A percentile compares a stretch with the other conserved stretches of the same genome.
Conservation (phyloP, 2,113 vertebrate species). For the Eleginops maclovinus region DNA sequence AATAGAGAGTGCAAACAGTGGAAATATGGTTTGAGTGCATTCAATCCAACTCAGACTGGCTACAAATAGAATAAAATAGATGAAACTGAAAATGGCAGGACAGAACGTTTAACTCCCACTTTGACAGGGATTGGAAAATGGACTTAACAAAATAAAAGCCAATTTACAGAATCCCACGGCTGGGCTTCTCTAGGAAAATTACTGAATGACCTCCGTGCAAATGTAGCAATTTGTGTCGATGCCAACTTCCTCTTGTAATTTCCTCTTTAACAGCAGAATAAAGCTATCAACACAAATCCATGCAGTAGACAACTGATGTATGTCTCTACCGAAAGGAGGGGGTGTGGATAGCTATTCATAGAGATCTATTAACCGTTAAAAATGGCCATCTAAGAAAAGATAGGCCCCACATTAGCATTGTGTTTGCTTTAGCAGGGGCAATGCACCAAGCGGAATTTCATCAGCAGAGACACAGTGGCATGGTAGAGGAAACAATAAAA, state of each 20-base stretch:
- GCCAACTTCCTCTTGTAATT: slow-evolving; percentile 41
- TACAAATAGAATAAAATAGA: slow-evolving; percentile 52
- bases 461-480: slow-evolving; percentile 45
- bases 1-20: neutral
- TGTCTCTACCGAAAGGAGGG: slow-evolving; percentile 1
- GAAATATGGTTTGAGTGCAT: slow-evolving; percentile 21
- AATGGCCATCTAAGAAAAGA: slow-evolving; percentile 36
- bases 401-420: slow-evolving; percentile 18
- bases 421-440: slow-evolving; percentile 34
- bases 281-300: slow-evolving; percentile 18
- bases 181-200: slow-evolving; percentile 27
- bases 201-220: slow-evolving; percentile 29
- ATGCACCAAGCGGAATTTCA: slow-evolving; percentile 53
- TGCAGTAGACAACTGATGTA: slow-evolving; percentile 10
- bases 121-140: slow-evolving; percentile 22
- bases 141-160: slow-evolving; percentile 46
- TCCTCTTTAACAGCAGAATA: slow-evolving; percentile 19
- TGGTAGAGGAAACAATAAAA: slow-evolving; percentile 46
- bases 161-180: slow-evolving; percentile 38
- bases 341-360: slow-evolving; percentile 2
- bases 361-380: slow-evolving; percentile 33
- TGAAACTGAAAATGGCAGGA: slow-evolving; percentile 42
- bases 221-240: slow-evolving; percentile 36
- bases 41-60: slow-evolving; percentile 38
- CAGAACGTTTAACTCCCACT: slow-evolving; percentile 43